These are phyloP conservation scores for Pseudomyrmex dendroicus DNA, from an alignment of 1,140 invertebrate species.

Conservation along the genomic window DNA sequence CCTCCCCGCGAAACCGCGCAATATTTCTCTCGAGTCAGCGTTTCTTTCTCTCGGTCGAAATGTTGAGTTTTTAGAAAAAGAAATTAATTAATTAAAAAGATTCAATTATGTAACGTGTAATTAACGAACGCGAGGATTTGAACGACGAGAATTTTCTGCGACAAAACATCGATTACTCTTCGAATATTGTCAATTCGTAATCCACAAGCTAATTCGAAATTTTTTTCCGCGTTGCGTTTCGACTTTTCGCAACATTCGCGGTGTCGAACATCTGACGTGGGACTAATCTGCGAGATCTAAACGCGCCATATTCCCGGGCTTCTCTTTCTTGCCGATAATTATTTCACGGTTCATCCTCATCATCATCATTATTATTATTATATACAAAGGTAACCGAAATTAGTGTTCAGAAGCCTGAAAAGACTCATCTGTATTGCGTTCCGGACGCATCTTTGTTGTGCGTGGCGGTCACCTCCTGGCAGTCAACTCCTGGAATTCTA, in stretches of 20 bases:
- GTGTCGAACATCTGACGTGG: neutral
- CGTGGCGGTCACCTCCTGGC: slow-evolving; percentile 59
- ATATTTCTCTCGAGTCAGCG: too few relatives aligned
- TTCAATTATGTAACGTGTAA: too few relatives aligned
- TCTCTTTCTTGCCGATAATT: slow-evolving; percentile 16
- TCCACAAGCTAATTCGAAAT: too few relatives aligned
- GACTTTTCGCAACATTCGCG: neutral
- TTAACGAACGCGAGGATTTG: too few relatives aligned
- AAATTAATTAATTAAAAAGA: too few relatives aligned
- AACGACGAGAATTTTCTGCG: too few relatives aligned
- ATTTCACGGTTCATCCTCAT: slow-evolving; percentile 62
- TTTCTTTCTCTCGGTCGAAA: too few relatives aligned
- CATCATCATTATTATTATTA: slow-evolving; percentile 21
- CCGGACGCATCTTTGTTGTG: slow-evolving; percentile 22
- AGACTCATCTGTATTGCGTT: slow-evolving; percentile 53
- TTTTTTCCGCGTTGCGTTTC: too few relatives aligned
- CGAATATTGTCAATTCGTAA: too few relatives aligned
- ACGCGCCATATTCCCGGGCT: neutral
- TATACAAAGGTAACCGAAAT: slow-evolving; percentile 56
- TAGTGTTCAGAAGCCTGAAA: slow-evolving; percentile 60
- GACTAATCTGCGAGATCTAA: neutral
- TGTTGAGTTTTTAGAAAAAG: too few relatives aligned
- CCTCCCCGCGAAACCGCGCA: neutral
- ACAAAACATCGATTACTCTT: too few relatives aligned
- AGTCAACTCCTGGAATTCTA: slow-evolving; percentile 84